Percentiles rank a stretch among this genome's conserved stretches.
phyloP scores from a whole-genome alignment of 2,888 invertebrate genomes.

The Epistrophe grossulariae region DNA sequence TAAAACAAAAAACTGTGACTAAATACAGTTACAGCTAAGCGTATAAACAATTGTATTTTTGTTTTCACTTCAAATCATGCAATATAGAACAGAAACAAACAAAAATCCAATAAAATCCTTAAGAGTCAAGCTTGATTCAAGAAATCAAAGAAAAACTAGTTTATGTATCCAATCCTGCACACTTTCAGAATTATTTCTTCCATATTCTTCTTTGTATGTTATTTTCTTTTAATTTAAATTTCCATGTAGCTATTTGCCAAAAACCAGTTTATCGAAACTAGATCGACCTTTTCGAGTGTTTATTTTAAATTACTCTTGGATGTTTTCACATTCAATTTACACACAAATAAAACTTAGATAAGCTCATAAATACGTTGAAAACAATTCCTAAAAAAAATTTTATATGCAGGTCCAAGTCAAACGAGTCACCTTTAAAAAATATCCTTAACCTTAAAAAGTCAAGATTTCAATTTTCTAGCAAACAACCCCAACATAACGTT shows the following conservation, averaged over 20 bases:
- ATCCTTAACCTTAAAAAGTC: too few relatives aligned
- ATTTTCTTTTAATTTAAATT: slow-evolving; percentile 10
- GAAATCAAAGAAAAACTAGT: too few relatives aligned
- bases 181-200: neutral
- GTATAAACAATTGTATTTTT: too few relatives aligned
- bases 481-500: neutral
- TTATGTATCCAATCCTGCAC: too few relatives aligned
- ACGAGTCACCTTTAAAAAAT: neutral
- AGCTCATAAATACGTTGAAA: slow-evolving; percentile 26
- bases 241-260: neutral
- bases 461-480: neutral
- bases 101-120: too few relatives aligned
- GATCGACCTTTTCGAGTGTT: slow-evolving; percentile 20
- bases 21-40: too few relatives aligned
- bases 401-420: neutral
- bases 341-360: neutral
- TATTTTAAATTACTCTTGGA: slow-evolving; percentile 31
- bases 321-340: slow-evolving; percentile 2
- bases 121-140: too few relatives aligned
- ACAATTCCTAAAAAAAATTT: neutral
- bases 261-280: neutral
- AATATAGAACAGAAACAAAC: too few relatives aligned
- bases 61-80: too few relatives aligned
- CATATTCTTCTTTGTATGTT: neutral
- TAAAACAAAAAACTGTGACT: too few relatives aligned